A percentile compares a stretch with the other conserved stretches of the same genome.
Conservation (phyloP, 2,113 vertebrate species). For the Nothocercus nigrocapillus region DNA sequence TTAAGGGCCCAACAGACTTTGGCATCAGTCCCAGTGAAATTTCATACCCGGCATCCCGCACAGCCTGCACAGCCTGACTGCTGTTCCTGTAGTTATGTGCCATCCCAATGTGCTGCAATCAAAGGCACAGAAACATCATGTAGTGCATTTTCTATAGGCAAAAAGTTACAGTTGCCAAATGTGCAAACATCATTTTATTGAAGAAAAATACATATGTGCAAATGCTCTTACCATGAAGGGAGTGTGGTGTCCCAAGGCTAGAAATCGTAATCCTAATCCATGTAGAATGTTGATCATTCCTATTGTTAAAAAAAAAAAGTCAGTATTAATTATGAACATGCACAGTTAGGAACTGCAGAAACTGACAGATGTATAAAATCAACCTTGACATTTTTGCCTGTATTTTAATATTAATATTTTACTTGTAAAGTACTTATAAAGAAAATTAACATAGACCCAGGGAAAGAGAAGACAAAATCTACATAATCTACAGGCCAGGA, state of each 20-base stretch:
- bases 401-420: background rate
- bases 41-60: conserved; percentile 98
- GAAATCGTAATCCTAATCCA: conserved; percentile 92
- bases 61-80: conserved; percentile 95
- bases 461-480: background rate
- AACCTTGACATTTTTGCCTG: background rate
- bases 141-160: background rate
- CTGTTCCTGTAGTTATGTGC: conserved; percentile 98
- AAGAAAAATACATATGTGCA: background rate
- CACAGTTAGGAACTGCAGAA: background rate
- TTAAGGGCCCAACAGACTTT: conserved; percentile 93
- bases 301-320: conserved; percentile 64
- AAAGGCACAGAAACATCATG: conserved; percentile 5
- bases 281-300: conserved; percentile 99
- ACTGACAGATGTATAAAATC: background rate
- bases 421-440: background rate
- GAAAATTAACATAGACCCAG: background rate
- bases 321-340: background rate
- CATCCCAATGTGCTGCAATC: conserved; percentile 95
- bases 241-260: conserved; percentile 95
- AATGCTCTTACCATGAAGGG: conserved; percentile 91
- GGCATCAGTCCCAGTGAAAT: conserved; percentile 97
- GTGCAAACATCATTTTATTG: background rate
- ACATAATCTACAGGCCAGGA: background rate
- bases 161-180: background rate